A percentile compares a stretch with the other conserved stretches of the same genome.
Conservation (phyloP, 2,113 vertebrate species). For the Prunella fulvescens region DNA sequence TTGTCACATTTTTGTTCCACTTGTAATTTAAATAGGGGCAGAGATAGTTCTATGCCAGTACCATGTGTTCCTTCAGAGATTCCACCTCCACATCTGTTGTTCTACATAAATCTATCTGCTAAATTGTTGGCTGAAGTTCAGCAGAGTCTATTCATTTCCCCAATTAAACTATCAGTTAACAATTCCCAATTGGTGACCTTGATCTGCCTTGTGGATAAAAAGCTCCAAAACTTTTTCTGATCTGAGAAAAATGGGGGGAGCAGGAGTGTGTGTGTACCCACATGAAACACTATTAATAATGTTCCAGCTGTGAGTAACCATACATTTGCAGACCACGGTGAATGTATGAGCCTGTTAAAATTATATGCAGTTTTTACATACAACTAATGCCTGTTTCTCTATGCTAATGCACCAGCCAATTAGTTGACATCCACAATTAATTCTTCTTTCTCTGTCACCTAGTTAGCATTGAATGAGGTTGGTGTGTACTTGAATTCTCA, state of each 20-base stretch:
- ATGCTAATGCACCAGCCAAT: conserved; percentile 41
- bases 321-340: background rate
- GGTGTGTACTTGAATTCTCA: conserved; percentile 61
- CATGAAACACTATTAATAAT: background rate
- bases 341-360: background rate
- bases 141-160: conserved; percentile 56
- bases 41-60: conserved; percentile 10
- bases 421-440: conserved; percentile 60
- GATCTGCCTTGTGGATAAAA: conserved; percentile 42
- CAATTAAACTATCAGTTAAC: conserved; percentile 62
- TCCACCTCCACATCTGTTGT: conserved; percentile 59
- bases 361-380: background rate
- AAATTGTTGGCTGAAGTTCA: conserved; percentile 63
- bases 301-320: background rate
- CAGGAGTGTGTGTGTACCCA: background rate
- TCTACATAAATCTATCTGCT: conserved; percentile 51
- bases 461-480: conserved; percentile 53
- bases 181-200: conserved; percentile 32
- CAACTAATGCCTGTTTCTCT: background rate
- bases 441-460: conserved; percentile 64
- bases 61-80: conserved; percentile 30
- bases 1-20: background rate
- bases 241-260: background rate
- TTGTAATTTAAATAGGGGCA: conserved; percentile 33
- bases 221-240: background rate